Percentiles rank a stretch among this genome's conserved stretches.
Evolutionary conservation across 2,888 invertebrate species (phyloP).

Genomic region (Ecdyonurus torrentis): DNA sequence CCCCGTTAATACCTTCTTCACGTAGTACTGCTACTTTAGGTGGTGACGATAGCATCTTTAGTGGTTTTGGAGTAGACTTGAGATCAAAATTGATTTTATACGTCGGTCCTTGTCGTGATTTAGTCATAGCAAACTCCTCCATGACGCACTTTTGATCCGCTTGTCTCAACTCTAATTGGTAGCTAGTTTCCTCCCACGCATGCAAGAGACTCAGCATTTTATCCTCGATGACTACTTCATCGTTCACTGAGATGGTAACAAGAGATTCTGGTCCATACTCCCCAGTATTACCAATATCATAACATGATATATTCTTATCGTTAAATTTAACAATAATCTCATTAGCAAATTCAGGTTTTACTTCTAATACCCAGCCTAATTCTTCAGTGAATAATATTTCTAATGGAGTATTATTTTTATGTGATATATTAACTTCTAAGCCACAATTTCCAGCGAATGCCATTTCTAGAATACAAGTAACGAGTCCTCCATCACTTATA

Average conservation of each 20-base stretch:
- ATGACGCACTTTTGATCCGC: constrained; percentile 60
- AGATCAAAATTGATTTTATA: constrained; percentile 53
- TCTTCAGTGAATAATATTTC: constrained; percentile 71
- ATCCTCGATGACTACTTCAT: constrained; percentile 39
- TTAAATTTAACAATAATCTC: constrained; percentile 44
- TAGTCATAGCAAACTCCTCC: constrained; percentile 58
- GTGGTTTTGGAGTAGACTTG: constrained; percentile 19
- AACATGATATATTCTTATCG: constrained; percentile 40
- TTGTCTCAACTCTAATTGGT: constrained; percentile 71
- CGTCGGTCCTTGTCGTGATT: constrained; percentile 47
- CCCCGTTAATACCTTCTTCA: constrained; percentile 95
- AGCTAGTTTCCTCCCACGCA: constrained; percentile 94
- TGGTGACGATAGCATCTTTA: not conserved
- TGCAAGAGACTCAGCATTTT: constrained; percentile 50
- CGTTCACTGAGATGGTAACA: constrained; percentile 28
- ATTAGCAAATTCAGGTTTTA: constrained; percentile 34
- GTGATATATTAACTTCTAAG: constrained; percentile 42
- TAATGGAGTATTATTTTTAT: constrained; percentile 36
- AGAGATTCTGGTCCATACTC: constrained; percentile 47
- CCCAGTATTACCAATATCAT: constrained; percentile 46
- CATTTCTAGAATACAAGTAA: constrained; percentile 87
- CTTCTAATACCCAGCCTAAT: constrained; percentile 69
- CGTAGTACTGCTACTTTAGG: constrained; percentile 74
- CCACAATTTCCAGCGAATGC: constrained; percentile 85
- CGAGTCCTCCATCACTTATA: constrained; percentile 88